phyloP scores from a whole-genome alignment of 2,797 vertebrate species.

The Silurus lanzhouensis region DNA sequence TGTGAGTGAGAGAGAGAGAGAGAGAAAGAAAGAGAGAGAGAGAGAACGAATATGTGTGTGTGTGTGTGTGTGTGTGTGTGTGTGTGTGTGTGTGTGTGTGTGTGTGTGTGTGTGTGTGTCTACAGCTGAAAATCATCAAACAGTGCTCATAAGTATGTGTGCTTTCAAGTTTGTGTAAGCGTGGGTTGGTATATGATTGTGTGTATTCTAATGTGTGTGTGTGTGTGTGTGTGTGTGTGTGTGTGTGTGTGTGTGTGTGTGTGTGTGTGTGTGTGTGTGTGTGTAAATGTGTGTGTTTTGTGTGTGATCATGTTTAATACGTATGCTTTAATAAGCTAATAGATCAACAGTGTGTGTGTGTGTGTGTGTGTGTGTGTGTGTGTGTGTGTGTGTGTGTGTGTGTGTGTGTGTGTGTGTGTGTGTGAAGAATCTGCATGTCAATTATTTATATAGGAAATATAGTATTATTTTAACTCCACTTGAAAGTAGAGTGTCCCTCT shows the following conservation, averaged over 20 bases:
- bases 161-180: background rate
- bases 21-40: too few relatives aligned
- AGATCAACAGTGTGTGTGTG: too few relatives aligned
- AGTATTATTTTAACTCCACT: constrained; percentile 14
- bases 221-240: background rate
- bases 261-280: constrained; percentile 4
- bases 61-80: constrained; percentile 16
- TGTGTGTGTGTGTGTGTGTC: constrained; percentile 30
- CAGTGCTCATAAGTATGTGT: background rate
- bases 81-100: constrained; percentile 20
- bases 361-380: background rate
- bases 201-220: background rate
- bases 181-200: background rate
- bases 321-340: too few relatives aligned
- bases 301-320: background rate
- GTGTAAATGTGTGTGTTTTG: background rate
- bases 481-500: background rate
- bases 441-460: constrained; percentile 8
- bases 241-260: background rate
- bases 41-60: too few relatives aligned
- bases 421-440: background rate
- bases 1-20: background rate
- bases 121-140: constrained; percentile 3
- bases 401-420: background rate
- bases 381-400: background rate